Base-by-base conservation (phyloP, 2,888 invertebrate genomes). In the Hedychridium roseum region DNA sequence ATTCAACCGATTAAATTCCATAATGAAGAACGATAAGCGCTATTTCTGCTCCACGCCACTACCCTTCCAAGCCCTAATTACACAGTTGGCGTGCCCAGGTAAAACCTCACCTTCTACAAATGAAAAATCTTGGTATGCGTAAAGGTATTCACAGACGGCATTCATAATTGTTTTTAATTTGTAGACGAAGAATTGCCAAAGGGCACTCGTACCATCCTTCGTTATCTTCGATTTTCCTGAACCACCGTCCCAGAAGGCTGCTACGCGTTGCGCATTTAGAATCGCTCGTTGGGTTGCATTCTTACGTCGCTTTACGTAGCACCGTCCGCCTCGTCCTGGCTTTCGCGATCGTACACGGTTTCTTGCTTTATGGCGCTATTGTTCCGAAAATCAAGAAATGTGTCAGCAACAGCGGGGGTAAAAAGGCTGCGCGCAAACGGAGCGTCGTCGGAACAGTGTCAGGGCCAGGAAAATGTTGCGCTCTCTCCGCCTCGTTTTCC, bases 381-480 rank as follows among this genome's bases (percentile, higher is more conserved):
- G 73, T 74, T 75, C 76, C 63, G 73, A 66, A 75, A 77, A 78
- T 76, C 76, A 76, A 73, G 78, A 74, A 78, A 76, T 74, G 71
- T 78, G 78, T 78, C 78, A 78, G 66, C 62, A 57, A 57, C 78
- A 78, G 71, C 63, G 53, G 67, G 71, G 70, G 71, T 70, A 74
- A 74, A 73, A 76, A 74, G 71, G 61, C 71, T 64, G 65, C 62
- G 51, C 42, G 45, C 44, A 56, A 59, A 57, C 59, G 62, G 55
- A 57, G 60, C 61, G 61, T 57, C 68, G 60, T 57, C 64, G 60
- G 58, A 51, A 60, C 61, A 64, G 64, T 70, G 73, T 73, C 73
- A 73, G 56, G 64, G 64, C 64, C 73, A 73, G 72, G 66, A 63
- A 61, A 73, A 72, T 68, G 68, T 68, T 69, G 68, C 70, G 71